phyloP scores from a whole-genome alignment of 2,113 vertebrate genomes.

The Epinephelus fuscoguttatus region DNA sequence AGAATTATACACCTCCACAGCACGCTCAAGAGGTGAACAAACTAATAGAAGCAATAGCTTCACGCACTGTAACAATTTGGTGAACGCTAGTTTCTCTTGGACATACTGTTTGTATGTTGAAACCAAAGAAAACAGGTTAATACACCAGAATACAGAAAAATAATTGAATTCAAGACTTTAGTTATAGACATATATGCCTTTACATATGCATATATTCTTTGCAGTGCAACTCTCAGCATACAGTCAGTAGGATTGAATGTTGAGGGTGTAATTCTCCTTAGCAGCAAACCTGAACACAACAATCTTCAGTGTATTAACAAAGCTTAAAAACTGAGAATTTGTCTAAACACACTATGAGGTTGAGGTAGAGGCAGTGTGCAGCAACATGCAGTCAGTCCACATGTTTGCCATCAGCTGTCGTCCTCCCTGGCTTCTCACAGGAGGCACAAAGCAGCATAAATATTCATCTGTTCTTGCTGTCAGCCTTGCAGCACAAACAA shows the following conservation, averaged over 20 bases:
- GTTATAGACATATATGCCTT: too few relatives aligned
- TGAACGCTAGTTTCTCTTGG: too few relatives aligned
- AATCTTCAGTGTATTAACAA: not conserved
- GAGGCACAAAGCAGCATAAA: slow-evolving; percentile 51
- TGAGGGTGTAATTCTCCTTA: not conserved
- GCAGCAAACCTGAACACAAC: not conserved
- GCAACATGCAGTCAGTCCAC: not conserved
- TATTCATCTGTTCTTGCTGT: slow-evolving; percentile 63
- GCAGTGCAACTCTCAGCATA: not conserved
- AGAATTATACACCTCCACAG: not conserved
- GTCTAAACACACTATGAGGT: not conserved
- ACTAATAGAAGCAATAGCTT: not conserved
- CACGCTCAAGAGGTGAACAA: not conserved
- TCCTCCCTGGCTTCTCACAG: slow-evolving; percentile 28
- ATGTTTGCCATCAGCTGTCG: slow-evolving; percentile 56
- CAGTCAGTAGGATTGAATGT: not conserved
- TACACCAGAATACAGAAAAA: not conserved
- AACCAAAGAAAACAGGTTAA: too few relatives aligned
- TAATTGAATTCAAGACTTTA: not conserved
- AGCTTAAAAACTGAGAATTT: not conserved
- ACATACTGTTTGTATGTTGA: too few relatives aligned
- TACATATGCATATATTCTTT: too few relatives aligned
- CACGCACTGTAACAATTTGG: too few relatives aligned
- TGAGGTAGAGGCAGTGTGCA: not conserved
- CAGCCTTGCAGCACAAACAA: slow-evolving; percentile 46